A percentile compares a stretch with the other conserved stretches of the same genome.
These are phyloP conservation scores for Papilio machaon DNA, from an alignment of 1,140 invertebrate species.

Conservation along the genomic window DNA sequence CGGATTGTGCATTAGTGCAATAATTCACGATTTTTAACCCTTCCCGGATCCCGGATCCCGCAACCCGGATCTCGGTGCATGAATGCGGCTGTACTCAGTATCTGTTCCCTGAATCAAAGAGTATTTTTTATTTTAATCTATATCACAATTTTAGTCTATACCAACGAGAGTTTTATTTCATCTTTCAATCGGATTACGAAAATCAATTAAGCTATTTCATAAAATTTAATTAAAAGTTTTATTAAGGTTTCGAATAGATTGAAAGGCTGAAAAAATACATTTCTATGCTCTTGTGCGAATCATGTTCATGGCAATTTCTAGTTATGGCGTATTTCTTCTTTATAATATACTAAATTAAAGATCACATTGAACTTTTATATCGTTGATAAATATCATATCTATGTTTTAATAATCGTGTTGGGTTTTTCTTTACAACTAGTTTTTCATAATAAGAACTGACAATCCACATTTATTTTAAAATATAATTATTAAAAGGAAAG, in stretches of 20 bases:
- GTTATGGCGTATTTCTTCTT: too few relatives aligned
- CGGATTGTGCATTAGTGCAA: slow-evolving; percentile 52
- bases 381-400: too few relatives aligned
- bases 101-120: slow-evolving; percentile 44
- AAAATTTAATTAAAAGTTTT: neutral
- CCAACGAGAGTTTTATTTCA: neutral
- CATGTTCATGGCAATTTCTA: too few relatives aligned
- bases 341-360: too few relatives aligned
- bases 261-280: neutral
- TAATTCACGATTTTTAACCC: slow-evolving; percentile 71
- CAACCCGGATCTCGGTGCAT: slow-evolving; percentile 40
- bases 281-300: too few relatives aligned
- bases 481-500: neutral
- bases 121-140: neutral
- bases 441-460: neutral
- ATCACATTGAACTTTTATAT: too few relatives aligned
- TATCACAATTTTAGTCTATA: neutral
- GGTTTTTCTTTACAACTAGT: too few relatives aligned
- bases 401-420: too few relatives aligned
- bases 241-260: neutral
- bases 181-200: neutral
- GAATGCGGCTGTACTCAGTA: slow-evolving; percentile 45
- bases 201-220: neutral
- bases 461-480: neutral
- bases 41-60: slow-evolving; percentile 40